Evolutionary conservation across 2,888 invertebrate species (phyloP), one percentile per base, ranked within the genome.

Genomic region (Galerucella pusilla): DNA sequence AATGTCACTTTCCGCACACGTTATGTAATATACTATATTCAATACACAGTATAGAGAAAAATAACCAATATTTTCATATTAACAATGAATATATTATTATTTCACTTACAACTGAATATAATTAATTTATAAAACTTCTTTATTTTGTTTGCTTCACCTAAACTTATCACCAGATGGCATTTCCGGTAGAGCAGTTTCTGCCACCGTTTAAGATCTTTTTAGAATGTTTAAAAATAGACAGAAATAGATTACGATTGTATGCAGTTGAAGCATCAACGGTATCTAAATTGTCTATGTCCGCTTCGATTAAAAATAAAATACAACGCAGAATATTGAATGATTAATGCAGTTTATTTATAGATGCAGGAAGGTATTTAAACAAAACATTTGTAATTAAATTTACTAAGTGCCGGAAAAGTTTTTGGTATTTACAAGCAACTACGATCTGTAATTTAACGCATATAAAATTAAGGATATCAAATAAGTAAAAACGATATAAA

Each of bases 211-310:
- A 63, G 63, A 63, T 35, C 63, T 63, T 46, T 65, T 65, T 20
- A 65, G 64, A 16, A 9, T 16, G 46, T 61, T 14, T 65, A 65
- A 42, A 63, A 42, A 63, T 63, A 63, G 63, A 63, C 12, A 11
- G 42, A n/a, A n/a, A 61, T 64, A 63, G 28, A 63, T 42, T 63
- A 61, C 61, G 42, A 45, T 28, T 28, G 28, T 28, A 28, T 65
- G 46, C 5, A 65, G n/a, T 65, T 54, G 54, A 71, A 64, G 49
- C 71, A 71, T 71, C 71, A 64, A 64, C 54, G 35, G 64, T 64
- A 71, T 71, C 71, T 71, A 49, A 71, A 71, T 71, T 71, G 71
- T 71, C 70, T 63, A 71, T 71, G 71, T 71, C 71, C 71, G 49
- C 42, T 71, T 71, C 57, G 71, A 71, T 71, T 71, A 57, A 54